Conservation (phyloP, 2,888 invertebrate genomes). For the Torymus texanus region DNA sequence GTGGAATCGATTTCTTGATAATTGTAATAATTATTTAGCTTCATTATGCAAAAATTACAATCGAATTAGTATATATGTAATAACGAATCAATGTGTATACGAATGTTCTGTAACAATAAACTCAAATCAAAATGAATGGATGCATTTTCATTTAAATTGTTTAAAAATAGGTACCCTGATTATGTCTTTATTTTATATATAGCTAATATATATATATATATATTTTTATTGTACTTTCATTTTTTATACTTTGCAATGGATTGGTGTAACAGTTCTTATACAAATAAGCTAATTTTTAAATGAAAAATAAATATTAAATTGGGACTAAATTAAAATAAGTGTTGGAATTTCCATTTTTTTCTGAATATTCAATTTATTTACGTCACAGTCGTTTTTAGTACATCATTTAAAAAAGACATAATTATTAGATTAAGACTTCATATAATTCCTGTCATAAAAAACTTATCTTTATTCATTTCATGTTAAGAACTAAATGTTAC, state of each 20-base stretch:
- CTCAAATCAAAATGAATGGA: constrained; percentile 59
- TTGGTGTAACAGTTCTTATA: too few relatives aligned
- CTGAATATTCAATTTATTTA: constrained; percentile 37
- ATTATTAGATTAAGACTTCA: constrained; percentile 1
- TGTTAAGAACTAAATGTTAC: too few relatives aligned
- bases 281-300: background rate
- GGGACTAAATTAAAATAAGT: background rate
- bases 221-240: too few relatives aligned
- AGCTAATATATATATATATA: too few relatives aligned
- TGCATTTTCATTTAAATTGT: too few relatives aligned
- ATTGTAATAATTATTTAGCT: constrained; percentile 45
- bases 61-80: constrained; percentile 51
- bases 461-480: too few relatives aligned
- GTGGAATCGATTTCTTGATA: constrained; percentile 25
- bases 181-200: too few relatives aligned
- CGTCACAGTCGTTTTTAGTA: constrained; percentile 28
- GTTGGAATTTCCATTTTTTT: background rate
- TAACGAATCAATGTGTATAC: constrained; percentile 60
- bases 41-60: constrained; percentile 53
- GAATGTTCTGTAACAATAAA: constrained; percentile 64
- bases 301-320: constrained; percentile 3
- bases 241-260: too few relatives aligned
- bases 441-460: background rate
- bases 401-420: constrained; percentile 27
- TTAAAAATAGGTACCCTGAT: too few relatives aligned